A percentile compares a stretch with the other conserved stretches of the same genome.
These are phyloP conservation scores for Thelaira solivaga DNA, from an alignment of 2,888 invertebrate species.

Conservation along the genomic window DNA sequence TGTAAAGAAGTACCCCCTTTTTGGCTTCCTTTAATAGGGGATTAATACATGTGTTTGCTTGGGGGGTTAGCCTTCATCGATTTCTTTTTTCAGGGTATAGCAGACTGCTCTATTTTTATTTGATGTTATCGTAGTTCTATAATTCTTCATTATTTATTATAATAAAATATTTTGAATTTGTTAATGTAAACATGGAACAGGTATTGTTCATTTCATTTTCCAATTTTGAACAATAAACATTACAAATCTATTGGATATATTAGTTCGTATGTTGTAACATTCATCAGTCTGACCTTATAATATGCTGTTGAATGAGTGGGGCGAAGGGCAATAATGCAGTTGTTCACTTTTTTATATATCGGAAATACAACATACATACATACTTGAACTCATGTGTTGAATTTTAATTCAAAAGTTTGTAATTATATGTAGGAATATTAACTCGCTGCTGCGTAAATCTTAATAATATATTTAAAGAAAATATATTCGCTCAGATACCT, in stretches of 20 bases:
- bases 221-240: not conserved
- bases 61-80: constrained; percentile 35
- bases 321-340: not conserved
- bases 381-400: not conserved
- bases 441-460: too few species aligned
- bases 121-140: not conserved
- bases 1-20: not conserved
- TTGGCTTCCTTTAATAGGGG: not conserved
- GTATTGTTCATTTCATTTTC: not conserved
- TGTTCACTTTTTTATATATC: not conserved
- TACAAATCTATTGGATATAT: not conserved
- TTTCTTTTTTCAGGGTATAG: constrained; percentile 16
- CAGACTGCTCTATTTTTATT: not conserved
- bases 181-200: too few species aligned
- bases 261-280: constrained; percentile 7
- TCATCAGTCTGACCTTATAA: constrained; percentile 14
- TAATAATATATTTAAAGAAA: too few species aligned
- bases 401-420: not conserved
- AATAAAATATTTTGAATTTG: too few species aligned
- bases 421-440: too few species aligned
- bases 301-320: constrained; percentile 1
- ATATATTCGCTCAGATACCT: too few species aligned
- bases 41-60: constrained; percentile 21
- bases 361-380: not conserved
- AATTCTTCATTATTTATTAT: too few species aligned